Percentiles rank a stretch among this genome's conserved stretches.
Conservation (phyloP, 2,113 vertebrate species). For the Helogale parvula region DNA sequence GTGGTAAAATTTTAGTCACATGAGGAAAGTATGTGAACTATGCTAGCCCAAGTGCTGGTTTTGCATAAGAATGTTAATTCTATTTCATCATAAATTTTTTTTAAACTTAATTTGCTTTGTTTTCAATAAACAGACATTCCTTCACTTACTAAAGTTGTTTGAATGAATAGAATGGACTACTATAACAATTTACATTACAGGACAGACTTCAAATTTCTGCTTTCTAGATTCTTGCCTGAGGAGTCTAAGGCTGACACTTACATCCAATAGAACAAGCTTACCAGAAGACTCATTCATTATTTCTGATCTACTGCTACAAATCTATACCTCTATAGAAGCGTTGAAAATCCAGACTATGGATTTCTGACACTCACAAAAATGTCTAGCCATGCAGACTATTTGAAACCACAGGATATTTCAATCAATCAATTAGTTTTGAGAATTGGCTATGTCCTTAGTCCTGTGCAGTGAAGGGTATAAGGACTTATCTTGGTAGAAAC, state of each 20-base stretch:
- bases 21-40: background rate
- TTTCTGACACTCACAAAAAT: slow-evolving; percentile 54
- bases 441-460: background rate
- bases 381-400: slow-evolving; percentile 12
- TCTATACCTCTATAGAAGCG: background rate
- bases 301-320: slow-evolving; percentile 22
- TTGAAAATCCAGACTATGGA: background rate
- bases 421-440: background rate
- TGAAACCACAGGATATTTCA: background rate
- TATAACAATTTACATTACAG: background rate
- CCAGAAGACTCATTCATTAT: background rate
- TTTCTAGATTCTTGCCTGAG: background rate
- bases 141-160: background rate
- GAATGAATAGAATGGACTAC: background rate
- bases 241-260: background rate
- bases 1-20: background rate
- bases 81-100: background rate
- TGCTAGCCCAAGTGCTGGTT: background rate
- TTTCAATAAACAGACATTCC: background rate
- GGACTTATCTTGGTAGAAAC: background rate
- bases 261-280: background rate
- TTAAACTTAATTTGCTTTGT: background rate
- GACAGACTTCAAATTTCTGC: background rate
- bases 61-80: background rate
- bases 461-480: background rate